Base-by-base conservation (phyloP, 2,113 vertebrate species). In the Sander lucioperca region DNA sequence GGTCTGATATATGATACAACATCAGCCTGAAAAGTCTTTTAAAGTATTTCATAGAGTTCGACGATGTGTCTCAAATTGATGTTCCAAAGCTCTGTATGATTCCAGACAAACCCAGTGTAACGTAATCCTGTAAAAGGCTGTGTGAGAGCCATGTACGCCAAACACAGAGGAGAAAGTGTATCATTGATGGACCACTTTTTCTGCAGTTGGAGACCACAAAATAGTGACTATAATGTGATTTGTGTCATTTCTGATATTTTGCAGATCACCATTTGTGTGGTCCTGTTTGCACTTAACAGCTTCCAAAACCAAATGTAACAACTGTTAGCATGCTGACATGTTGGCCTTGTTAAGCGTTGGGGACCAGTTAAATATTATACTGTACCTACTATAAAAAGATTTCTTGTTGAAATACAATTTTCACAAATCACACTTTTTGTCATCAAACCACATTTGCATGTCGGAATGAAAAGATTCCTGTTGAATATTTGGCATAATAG, bases 1-100 rank as follows among this genome's bases (percentile, higher is more conserved):
- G 68, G 62, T 77, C 63, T 88, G 50, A 83, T 74, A 3, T 82
- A 54, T 83, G 62, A 83, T 62, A 75, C 48, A 66, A 58, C 39
- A 68, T 59, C 58, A 72, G 79, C 39, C 51, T 7, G 51, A 65
- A 63, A 43, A 58, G 43, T 53, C 21, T 73, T 78, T 82, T 70
- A 6, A 47, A 21, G 69, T 62, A 57, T 73, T 87, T 51, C 19
- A 58, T 3, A 50, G 21, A 72, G 63, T 18, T 54, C 0, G 19
- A 50, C 2, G 12, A 53, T 51, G 45, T 59, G 68, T 63, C 33
- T 61, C 7, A n/a, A 77, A 54, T 21, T 25, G 23, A 75, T 15
- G 15, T 43, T 63, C 11, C n/a, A 71, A 51, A 59, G 19, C 30
- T 9, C 33, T 50, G 27, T 2, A 43, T 3, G 13, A 48, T 57